phyloP scores from a whole-genome alignment of 2,888 invertebrate genomes.

The Litoditis marina region DNA sequence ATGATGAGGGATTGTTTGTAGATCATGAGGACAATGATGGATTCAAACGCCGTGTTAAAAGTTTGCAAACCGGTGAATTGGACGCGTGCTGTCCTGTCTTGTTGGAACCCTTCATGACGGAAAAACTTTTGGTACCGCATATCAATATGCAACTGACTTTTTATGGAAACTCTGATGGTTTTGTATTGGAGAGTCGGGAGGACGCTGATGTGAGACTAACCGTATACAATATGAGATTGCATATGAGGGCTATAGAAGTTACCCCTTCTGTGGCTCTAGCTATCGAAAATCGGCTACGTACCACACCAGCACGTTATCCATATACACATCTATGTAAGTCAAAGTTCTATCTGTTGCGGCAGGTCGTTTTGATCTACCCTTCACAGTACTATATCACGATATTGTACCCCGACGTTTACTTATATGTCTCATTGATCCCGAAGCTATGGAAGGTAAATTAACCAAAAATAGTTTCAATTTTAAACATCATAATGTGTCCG shows the following conservation, averaged over 20 bases:
- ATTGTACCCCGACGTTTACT: slow-evolving; percentile 7
- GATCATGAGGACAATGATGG: background rate
- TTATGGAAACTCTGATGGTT: slow-evolving; percentile 3
- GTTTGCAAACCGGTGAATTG: background rate
- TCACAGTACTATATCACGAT: slow-evolving; percentile 7
- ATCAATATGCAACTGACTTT: slow-evolving; percentile 11
- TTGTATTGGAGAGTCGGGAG: slow-evolving; percentile 2
- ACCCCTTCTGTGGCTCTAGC: slow-evolving; percentile 6
- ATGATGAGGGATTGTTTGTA: background rate
- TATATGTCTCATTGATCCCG: background rate
- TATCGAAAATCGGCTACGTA: slow-evolving; percentile 3
- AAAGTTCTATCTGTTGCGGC: slow-evolving; percentile 4
- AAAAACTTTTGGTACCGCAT: slow-evolving; percentile 4
- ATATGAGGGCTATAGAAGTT: slow-evolving; percentile 15
- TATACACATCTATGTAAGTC: background rate
- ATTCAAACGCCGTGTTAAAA: background rate
- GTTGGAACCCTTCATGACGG: slow-evolving; percentile 11
- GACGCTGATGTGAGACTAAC: background rate
- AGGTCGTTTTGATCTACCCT: slow-evolving; percentile 5
- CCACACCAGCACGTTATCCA: slow-evolving; percentile 7
- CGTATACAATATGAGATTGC: slow-evolving; percentile 6
- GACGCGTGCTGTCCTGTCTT: background rate
- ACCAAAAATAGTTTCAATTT: background rate
- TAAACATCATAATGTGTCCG: background rate
- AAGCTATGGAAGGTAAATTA: background rate